Percentiles rank a stretch among this genome's conserved stretches.
Evolutionary conservation across 2,113 vertebrate genomes (phyloP).

Genomic region (Eublepharis macularius): DNA sequence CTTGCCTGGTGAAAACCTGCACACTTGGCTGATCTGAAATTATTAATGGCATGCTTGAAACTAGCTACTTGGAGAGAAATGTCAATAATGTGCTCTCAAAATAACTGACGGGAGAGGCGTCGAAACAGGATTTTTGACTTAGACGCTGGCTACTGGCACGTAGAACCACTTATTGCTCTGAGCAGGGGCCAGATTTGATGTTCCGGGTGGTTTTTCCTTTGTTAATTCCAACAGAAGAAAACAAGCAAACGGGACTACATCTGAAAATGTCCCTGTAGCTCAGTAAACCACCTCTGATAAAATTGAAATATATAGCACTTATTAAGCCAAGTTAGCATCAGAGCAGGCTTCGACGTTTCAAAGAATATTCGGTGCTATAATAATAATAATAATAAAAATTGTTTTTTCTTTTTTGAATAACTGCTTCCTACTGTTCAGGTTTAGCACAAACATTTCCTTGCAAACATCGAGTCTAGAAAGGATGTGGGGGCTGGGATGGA

Average conservation of each 20-base stretch:
- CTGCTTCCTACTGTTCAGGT: not conserved
- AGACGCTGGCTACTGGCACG: not conserved
- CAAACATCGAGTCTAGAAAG: not conserved
- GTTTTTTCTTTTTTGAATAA: not conserved
- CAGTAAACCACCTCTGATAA: not conserved
- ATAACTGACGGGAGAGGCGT: not conserved
- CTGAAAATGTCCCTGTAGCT: not conserved
- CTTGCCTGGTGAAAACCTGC: not conserved
- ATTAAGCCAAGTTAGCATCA: not conserved
- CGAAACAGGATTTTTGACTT: not conserved
- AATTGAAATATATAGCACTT: not conserved
- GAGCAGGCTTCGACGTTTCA: not conserved
- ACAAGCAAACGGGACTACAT: not conserved
- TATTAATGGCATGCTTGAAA: slow-evolving; percentile 28
- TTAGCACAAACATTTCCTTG: not conserved
- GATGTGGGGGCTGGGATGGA: no score
- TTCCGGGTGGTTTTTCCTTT: not conserved
- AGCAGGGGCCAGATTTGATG: not conserved
- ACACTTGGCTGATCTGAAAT: slow-evolving; percentile 27
- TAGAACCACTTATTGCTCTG: not conserved
- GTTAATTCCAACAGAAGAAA: not conserved
- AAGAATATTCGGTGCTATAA: no score
- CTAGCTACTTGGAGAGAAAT: not conserved
- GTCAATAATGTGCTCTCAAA: slow-evolving; percentile 1
- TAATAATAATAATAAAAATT: not conserved